Conservation (phyloP, 2,888 invertebrate species). For the Drosophila kambysellisi region DNA sequence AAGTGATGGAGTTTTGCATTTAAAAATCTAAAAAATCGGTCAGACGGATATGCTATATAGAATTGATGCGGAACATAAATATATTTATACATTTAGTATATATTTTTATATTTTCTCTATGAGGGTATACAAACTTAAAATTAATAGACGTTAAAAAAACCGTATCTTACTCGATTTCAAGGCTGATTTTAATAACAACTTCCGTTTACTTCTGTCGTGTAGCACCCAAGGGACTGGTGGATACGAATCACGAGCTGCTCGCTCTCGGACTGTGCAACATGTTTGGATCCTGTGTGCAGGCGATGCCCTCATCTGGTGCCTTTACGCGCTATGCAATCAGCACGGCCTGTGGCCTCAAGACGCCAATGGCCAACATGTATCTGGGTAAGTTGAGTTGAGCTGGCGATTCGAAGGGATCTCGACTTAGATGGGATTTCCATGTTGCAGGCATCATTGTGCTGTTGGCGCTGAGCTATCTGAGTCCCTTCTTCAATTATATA, state of each 20-base stretch:
- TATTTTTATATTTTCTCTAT: neutral
- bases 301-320: conserved; percentile 95
- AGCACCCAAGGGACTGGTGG: conserved; percentile 90
- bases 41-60: neutral
- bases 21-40: neutral
- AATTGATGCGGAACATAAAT: neutral
- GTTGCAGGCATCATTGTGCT: conserved; percentile 91
- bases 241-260: conserved; percentile 96
- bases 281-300: conserved; percentile 92
- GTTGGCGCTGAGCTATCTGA: conserved; percentile 92
- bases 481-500: conserved; percentile 95
- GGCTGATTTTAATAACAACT: neutral
- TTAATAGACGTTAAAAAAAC: neutral
- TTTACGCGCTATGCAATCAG: conserved; percentile 96
- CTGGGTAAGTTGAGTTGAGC: conserved; percentile 68
- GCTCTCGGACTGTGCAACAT: conserved; percentile 93
- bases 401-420: accelerated
- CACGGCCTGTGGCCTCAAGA: conserved; percentile 93
- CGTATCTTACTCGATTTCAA: neutral
- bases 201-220: conserved; percentile 26
- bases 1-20: neutral
- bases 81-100: neutral
- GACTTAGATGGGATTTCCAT: neutral
- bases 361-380: conserved; percentile 88
- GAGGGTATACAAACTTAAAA: neutral